Percentiles rank a stretch among this genome's conserved stretches.
These are phyloP conservation scores for Nettapus auritus DNA, from an alignment of 2,113 vertebrate genomes.

Conservation along the genomic window DNA sequence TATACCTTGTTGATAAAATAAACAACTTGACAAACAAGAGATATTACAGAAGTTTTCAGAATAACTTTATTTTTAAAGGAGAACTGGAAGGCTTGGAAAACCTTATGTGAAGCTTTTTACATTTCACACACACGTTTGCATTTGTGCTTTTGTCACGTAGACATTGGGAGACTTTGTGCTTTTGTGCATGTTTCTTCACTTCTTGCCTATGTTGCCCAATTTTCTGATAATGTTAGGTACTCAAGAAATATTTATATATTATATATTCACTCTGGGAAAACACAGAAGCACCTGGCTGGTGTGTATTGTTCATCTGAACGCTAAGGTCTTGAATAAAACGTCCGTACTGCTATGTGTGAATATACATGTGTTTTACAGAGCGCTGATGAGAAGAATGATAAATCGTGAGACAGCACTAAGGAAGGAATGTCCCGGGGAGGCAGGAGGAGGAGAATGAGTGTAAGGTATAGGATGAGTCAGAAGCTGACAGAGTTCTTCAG, in stretches of 20 bases:
- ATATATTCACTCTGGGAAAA: not conserved
- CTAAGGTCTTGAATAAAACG: not conserved
- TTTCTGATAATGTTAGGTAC: not conserved
- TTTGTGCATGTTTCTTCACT: not conserved
- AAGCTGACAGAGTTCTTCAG: slow-evolving; percentile 37
- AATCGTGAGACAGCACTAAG: not conserved
- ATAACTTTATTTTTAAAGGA: not conserved
- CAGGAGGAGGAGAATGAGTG: not conserved
- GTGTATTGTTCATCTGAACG: not conserved
- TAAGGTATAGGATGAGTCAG: slow-evolving; percentile 28
- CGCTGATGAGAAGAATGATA: not conserved
- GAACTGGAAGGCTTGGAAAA: not conserved
- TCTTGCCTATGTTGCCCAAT: not conserved
- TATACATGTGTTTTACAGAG: not conserved
- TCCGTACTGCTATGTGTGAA: not conserved
- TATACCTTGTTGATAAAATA: not conserved
- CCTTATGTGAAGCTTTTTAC: not conserved
- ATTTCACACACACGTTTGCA: not conserved
- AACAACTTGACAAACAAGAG: not conserved
- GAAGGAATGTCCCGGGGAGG: not conserved
- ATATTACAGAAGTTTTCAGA: not conserved
- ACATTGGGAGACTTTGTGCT: not conserved
- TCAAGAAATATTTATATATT: not conserved
- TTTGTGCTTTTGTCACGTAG: not conserved
- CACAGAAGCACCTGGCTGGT: not conserved